Evolutionary conservation across 2,113 vertebrate genomes (phyloP).

Genomic region (Oryzias curvinotus): DNA sequence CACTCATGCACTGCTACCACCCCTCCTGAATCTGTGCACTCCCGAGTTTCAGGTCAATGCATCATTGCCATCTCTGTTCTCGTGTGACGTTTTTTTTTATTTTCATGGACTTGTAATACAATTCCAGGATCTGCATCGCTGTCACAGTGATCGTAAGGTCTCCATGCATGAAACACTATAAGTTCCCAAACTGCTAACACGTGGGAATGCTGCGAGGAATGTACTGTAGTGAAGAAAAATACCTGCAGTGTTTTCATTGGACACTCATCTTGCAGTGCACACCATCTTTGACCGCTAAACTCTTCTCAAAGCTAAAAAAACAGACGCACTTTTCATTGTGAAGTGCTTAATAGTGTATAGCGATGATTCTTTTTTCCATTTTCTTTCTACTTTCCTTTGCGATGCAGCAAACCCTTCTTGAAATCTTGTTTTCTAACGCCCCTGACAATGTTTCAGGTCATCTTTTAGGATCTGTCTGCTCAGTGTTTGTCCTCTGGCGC

Average conservation of each 20-base stretch:
- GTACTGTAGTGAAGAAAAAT: slow-evolving; percentile 37
- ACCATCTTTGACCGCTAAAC: slow-evolving; percentile 15
- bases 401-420: slow-evolving; percentile 9
- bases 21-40: slow-evolving; percentile 34
- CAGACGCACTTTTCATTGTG: slow-evolving; percentile 1
- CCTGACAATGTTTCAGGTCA: slow-evolving; percentile 43
- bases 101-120: not conserved
- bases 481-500: slow-evolving; percentile 26
- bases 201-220: slow-evolving; percentile 52
- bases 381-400: not conserved
- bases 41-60: slow-evolving; percentile 26
- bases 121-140: slow-evolving; percentile 12
- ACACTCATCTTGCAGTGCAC: slow-evolving; percentile 28
- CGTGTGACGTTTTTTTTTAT: slow-evolving; percentile 3
- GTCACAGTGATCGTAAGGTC: slow-evolving; percentile 12
- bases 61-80: slow-evolving; percentile 20
- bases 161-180: slow-evolving; percentile 61
- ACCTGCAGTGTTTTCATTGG: slow-evolving; percentile 38
- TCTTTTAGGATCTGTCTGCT: slow-evolving; percentile 36
- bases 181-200: slow-evolving; percentile 40
- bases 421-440: slow-evolving; percentile 10
- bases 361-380: not conserved
- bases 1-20: slow-evolving; percentile 50
- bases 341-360: not conserved
- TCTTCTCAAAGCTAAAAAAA: slow-evolving; percentile 16